Percentiles rank a stretch among this genome's conserved stretches.
phyloP scores from a whole-genome alignment of 2,797 vertebrate genomes.

The Lepidocolaptes lacrymiger region DNA sequence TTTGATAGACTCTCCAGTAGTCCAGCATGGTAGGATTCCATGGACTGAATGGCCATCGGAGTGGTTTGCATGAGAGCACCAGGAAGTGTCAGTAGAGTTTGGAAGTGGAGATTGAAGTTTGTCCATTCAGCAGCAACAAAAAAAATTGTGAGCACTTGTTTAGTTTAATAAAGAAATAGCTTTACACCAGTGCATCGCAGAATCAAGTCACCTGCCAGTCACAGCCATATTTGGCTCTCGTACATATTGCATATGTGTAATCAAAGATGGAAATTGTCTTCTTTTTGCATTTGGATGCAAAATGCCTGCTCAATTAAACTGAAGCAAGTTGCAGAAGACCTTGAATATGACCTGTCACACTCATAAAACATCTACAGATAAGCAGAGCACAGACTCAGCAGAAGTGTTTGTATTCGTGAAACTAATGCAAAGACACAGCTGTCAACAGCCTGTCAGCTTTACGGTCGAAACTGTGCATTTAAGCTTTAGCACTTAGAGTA shows the following conservation, averaged over 20 bases:
- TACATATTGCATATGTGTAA: background rate
- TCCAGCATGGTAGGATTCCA: background rate
- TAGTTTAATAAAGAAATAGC: background rate
- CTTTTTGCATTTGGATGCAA: constrained; percentile 3
- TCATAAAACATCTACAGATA: background rate
- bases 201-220: background rate
- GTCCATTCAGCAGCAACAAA: background rate
- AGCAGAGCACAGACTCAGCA: background rate
- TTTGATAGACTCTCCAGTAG: background rate
- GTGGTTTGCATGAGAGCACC: background rate
- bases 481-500: background rate
- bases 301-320: background rate
- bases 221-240: background rate
- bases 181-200: background rate
- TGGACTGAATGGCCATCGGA: background rate
- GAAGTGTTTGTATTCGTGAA: background rate
- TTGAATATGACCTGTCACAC: background rate
- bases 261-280: constrained; percentile 8
- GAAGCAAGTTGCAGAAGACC: background rate
- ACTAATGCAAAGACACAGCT: constrained; percentile 23
- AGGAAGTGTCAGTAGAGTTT: background rate
- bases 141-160: background rate
- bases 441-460: constrained; percentile 28
- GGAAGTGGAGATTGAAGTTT: background rate
- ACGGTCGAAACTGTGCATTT: background rate